Evolutionary conservation across 2,797 vertebrate species (phyloP).

Genomic region (Podarcis lilfordi): DNA sequence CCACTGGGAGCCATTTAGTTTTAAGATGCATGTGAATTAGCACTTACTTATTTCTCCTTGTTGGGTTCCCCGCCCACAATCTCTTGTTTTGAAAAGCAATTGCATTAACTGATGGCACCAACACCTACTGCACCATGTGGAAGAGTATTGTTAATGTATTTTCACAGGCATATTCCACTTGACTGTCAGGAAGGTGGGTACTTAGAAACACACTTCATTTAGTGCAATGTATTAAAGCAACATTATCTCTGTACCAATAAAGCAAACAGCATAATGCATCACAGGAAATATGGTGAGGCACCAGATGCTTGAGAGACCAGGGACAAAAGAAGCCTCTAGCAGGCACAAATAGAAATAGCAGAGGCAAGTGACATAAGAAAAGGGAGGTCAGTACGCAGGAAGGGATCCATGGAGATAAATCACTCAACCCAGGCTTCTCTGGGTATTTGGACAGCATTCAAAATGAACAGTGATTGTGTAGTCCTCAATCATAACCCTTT

Average conservation of each 20-base stretch:
- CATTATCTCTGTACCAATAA: slow-evolving; percentile 18
- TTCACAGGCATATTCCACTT: slow-evolving; percentile 10
- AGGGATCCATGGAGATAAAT: slow-evolving; percentile 28
- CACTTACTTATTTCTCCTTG: slow-evolving; percentile 30
- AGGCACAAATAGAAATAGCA: slow-evolving; percentile 5
- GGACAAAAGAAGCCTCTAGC: fast-evolving
- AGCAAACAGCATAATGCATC: slow-evolving; percentile 24
- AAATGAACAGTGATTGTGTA: slow-evolving; percentile 19
- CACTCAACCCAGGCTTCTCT: slow-evolving; percentile 1
- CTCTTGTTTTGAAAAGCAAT: slow-evolving; percentile 29
- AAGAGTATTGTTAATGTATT: slow-evolving; percentile 50
- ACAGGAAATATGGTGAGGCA: slow-evolving; percentile 31
- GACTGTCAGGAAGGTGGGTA: slow-evolving; percentile 33
- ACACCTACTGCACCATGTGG: background rate
- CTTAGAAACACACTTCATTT: slow-evolving; percentile 49
- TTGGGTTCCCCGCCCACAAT: background rate
- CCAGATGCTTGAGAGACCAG: background rate
- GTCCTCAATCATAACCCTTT: background rate
- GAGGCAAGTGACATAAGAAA: slow-evolving; percentile 8
- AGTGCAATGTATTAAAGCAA: slow-evolving; percentile 44
- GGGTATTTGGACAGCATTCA: slow-evolving; percentile 25
- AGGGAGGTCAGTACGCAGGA: slow-evolving; percentile 3
- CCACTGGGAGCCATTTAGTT: slow-evolving; percentile 36
- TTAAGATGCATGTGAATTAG: slow-evolving; percentile 52
- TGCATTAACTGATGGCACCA: slow-evolving; percentile 30